Conservation (phyloP, 1,140 invertebrate genomes). For the Drosophila ironensis region DNA sequence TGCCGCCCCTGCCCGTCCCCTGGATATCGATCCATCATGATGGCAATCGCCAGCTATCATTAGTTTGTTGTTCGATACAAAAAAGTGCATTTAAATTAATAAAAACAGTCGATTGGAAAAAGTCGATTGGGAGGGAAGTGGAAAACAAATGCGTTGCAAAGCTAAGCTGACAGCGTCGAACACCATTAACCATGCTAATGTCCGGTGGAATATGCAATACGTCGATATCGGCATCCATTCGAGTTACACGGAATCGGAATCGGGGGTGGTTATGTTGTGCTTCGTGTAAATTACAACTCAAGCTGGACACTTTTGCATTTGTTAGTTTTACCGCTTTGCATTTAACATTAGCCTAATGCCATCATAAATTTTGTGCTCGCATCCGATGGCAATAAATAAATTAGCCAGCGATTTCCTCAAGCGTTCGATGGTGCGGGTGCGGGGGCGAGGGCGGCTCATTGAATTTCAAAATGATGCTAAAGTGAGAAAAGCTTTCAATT, state of each 20-base stretch:
- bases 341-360: conserved; percentile 63
- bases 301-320: no score
- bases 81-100: background rate
- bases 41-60: conserved; percentile 10
- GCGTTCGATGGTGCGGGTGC: background rate
- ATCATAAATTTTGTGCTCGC: conserved; percentile 64
- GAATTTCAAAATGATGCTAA: conserved; percentile 71
- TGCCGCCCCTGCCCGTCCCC: background rate
- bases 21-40: conserved; percentile 8
- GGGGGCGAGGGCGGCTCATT: conserved; percentile 59
- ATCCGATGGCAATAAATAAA: conserved; percentile 64
- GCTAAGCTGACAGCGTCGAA: conserved; percentile 12
- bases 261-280: conserved; percentile 28
- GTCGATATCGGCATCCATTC: background rate
- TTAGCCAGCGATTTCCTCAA: conserved; percentile 31
- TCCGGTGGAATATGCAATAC: background rate
- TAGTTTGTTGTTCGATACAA: conserved; percentile 11
- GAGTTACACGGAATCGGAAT: background rate
- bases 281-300: conserved; percentile 72
- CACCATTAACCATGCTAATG: conserved; percentile 12
- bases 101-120: no score
- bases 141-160: conserved; percentile 14
- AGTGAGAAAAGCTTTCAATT: conserved; percentile 79
- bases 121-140: background rate
- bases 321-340: conserved; percentile 72